These are phyloP conservation scores for Harpalus rufipes DNA, from an alignment of 2,888 invertebrate species.

Conservation along the genomic window DNA sequence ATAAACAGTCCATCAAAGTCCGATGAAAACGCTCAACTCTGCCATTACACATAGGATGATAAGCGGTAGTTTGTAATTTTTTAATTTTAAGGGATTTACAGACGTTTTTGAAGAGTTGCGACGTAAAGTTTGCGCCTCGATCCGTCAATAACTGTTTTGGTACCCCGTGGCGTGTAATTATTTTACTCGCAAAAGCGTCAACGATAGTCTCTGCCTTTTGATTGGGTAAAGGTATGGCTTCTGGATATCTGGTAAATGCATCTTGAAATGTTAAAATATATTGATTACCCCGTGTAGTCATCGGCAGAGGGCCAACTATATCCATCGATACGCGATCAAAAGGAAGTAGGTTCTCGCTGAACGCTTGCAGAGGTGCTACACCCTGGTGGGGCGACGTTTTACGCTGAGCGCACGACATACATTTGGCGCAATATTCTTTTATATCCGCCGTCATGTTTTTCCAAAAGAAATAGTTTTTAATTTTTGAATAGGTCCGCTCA, in stretches of 20 bases:
- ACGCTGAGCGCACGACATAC: too few species aligned
- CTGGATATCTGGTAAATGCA: conserved; percentile 53
- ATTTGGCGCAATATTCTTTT: too few species aligned
- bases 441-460: too few species aligned
- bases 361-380: neutral
- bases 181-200: conserved; percentile 69
- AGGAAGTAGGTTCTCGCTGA: neutral
- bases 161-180: conserved; percentile 71
- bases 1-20: neutral
- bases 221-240: conserved; percentile 71
- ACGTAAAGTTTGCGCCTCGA: conserved; percentile 66
- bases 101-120: conserved; percentile 67
- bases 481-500: too few species aligned
- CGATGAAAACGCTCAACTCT: neutral
- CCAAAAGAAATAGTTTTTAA: too few species aligned
- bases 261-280: neutral
- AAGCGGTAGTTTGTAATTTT: neutral
- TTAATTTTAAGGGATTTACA: neutral
- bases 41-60: conserved; percentile 71
- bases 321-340: neutral
- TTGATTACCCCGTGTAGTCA: neutral
- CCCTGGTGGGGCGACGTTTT: too few species aligned
- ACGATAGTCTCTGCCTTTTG: conserved; percentile 71
- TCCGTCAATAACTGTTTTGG: conserved; percentile 71
- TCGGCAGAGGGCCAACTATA: neutral